Conservation (phyloP, 2,888 invertebrate species). For the Lithophane ornitopus region DNA sequence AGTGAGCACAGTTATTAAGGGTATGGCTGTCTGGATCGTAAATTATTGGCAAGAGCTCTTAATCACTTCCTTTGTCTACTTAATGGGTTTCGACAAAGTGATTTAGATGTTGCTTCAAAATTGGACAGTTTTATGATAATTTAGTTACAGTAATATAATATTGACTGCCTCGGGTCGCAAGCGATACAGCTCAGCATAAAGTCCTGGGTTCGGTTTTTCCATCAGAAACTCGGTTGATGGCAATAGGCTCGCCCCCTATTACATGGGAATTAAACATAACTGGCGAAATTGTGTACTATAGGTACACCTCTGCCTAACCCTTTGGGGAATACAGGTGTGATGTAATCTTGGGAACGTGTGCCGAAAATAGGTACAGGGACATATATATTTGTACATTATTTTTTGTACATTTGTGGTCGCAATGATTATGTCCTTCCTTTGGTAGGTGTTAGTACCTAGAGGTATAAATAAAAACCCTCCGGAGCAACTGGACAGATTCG, state of each 20-base stretch:
- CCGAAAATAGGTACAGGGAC: not conserved
- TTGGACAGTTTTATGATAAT: not conserved
- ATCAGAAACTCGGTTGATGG: too few relatives aligned
- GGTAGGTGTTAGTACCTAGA: not conserved
- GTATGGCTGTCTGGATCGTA: not conserved
- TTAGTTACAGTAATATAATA: not conserved
- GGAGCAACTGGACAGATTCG: too few relatives aligned
- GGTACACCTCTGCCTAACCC: too few relatives aligned
- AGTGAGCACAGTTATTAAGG: slow-evolving; percentile 1
- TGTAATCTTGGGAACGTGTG: not conserved
- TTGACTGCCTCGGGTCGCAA: too few relatives aligned
- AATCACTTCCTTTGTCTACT: slow-evolving; percentile 17
- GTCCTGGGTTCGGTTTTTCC: too few relatives aligned
- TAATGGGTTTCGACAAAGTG: slow-evolving; percentile 1
- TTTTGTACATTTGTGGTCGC: not conserved
- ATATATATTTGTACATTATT: not conserved
- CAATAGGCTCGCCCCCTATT: too few relatives aligned
- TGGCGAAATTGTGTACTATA: too few relatives aligned
- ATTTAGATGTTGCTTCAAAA: not conserved
- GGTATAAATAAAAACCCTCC: not conserved
- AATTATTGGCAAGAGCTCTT: slow-evolving; percentile 3
- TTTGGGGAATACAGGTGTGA: too few relatives aligned
- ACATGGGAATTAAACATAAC: too few relatives aligned
- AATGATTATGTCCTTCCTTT: not conserved
- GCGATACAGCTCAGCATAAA: too few relatives aligned